A percentile compares a stretch with the other conserved stretches of the same genome.
These are phyloP conservation scores for Griposia aprilina DNA, from an alignment of 2,888 invertebrate genomes.

Conservation along the genomic window DNA sequence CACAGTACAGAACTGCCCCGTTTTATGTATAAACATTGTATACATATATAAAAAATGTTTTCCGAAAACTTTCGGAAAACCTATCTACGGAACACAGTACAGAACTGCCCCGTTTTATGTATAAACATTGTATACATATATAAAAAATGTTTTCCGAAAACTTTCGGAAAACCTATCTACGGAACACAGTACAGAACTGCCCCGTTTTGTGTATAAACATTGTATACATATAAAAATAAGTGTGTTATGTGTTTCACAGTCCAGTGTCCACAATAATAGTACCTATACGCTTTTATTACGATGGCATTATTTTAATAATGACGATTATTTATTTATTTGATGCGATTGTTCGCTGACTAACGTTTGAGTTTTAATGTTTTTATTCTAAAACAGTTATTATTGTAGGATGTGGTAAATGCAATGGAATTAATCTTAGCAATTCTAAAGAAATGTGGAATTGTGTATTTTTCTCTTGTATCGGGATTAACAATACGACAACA, in stretches of 20 bases:
- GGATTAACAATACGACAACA: background rate
- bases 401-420: background rate
- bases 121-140: constrained; percentile 10
- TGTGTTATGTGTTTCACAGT: constrained; percentile 54
- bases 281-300: constrained; percentile 41
- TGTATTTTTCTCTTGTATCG: background rate
- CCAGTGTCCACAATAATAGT: constrained; percentile 54
- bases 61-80: rapidly evolving
- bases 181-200: constrained; percentile 20
- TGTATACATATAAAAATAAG: constrained; percentile 26
- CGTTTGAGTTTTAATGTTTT: constrained; percentile 20
- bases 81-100: constrained; percentile 33
- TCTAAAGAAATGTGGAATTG: background rate
- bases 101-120: constrained; percentile 20
- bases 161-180: background rate
- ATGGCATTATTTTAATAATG: constrained; percentile 63
- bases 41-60: too few relatives aligned
- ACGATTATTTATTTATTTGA: constrained; percentile 56
- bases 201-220: constrained; percentile 36
- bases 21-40: too few relatives aligned
- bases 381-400: constrained; percentile 25
- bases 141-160: background rate
- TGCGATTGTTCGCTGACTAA: constrained; percentile 23
- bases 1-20: too few relatives aligned
- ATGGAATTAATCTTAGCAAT: background rate